Evolutionary conservation across 2,888 invertebrate species (phyloP).

Genomic region (Campoletis raptor): DNA sequence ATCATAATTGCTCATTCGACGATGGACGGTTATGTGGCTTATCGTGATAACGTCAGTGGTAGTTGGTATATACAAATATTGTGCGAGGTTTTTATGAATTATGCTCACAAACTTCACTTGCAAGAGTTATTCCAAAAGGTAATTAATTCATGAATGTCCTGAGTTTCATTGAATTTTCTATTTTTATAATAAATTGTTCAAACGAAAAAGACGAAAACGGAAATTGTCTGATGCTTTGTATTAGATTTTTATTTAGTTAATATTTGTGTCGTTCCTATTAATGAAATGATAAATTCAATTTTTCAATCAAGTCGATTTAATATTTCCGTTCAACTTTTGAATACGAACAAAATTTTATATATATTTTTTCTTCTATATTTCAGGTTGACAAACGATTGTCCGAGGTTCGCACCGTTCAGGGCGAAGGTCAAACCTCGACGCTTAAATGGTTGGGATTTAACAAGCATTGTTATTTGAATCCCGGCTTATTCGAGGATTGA

Average conservation of each 20-base stretch:
- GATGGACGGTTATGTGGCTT: slow-evolving; percentile 85
- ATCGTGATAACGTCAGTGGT: slow-evolving; percentile 86
- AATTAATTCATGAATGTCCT: slow-evolving; percentile 37
- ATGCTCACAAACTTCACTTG: slow-evolving; percentile 77
- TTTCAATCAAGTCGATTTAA: slow-evolving; percentile 9
- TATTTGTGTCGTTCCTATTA: background rate
- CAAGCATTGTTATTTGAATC: slow-evolving; percentile 81
- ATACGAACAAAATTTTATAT: too few relatives aligned
- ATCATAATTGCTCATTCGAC: slow-evolving; percentile 86
- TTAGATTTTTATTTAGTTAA: too few relatives aligned
- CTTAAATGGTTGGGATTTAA: slow-evolving; percentile 78
- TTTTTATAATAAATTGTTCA: background rate
- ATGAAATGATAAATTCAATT: background rate
- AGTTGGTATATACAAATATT: slow-evolving; percentile 88
- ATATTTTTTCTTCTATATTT: slow-evolving; percentile 7
- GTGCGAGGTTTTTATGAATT: slow-evolving; percentile 85
- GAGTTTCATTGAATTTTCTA: background rate
- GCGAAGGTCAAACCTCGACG: slow-evolving; percentile 78
- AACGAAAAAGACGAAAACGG: background rate
- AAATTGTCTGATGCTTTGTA: too few relatives aligned
- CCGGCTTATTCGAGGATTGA: slow-evolving; percentile 78
- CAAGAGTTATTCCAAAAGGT: slow-evolving; percentile 80
- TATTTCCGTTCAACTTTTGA: too few relatives aligned
- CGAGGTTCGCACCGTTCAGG: slow-evolving; percentile 64
- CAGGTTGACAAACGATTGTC: slow-evolving; percentile 79